Evolutionary conservation across 2,797 vertebrate genomes (phyloP).

Genomic region (Masticophis lateralis): DNA sequence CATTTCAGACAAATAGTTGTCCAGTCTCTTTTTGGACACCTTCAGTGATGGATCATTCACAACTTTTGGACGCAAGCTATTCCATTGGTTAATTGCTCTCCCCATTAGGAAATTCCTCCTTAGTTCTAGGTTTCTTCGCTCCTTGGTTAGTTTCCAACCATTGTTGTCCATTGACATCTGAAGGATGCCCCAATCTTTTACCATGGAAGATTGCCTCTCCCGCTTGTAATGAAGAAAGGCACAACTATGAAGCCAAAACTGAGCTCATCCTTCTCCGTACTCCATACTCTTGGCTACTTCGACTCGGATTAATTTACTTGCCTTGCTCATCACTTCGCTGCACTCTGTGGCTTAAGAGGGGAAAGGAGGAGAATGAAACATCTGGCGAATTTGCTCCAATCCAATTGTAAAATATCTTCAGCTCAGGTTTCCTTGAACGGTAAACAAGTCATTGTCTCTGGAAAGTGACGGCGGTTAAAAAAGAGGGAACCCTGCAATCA

Average conservation of each 20-base stretch:
- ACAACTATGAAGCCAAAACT: conserved; percentile 49
- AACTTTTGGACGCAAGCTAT: neutral
- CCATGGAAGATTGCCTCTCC: neutral
- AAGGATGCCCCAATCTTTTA: neutral
- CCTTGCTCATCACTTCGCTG: conserved; percentile 63
- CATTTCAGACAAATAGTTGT: neutral
- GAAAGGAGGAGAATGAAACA: conserved; percentile 64
- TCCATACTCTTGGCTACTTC: conserved; percentile 56
- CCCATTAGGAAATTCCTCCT: neutral
- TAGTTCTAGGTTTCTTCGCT: neutral
- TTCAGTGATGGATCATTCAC: neutral
- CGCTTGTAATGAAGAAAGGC: conserved; percentile 11
- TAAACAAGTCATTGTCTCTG: conserved; percentile 69
- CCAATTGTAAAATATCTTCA: conserved; percentile 69
- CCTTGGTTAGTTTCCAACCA: neutral
- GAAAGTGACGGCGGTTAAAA: conserved; percentile 57
- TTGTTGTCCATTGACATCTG: neutral
- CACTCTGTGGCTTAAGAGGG: conserved; percentile 64
- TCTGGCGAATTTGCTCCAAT: conserved; percentile 68
- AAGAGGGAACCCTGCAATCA: conserved; percentile 10
- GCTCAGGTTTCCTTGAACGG: conserved; percentile 64
- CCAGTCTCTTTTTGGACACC: neutral
- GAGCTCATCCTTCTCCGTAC: conserved; percentile 46
- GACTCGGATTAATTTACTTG: conserved; percentile 64
- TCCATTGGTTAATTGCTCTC: neutral